Percentiles rank a stretch among this genome's conserved stretches.
These are phyloP conservation scores for Hypsopygia costalis DNA, from an alignment of 2,888 invertebrate genomes.

Conservation along the genomic window DNA sequence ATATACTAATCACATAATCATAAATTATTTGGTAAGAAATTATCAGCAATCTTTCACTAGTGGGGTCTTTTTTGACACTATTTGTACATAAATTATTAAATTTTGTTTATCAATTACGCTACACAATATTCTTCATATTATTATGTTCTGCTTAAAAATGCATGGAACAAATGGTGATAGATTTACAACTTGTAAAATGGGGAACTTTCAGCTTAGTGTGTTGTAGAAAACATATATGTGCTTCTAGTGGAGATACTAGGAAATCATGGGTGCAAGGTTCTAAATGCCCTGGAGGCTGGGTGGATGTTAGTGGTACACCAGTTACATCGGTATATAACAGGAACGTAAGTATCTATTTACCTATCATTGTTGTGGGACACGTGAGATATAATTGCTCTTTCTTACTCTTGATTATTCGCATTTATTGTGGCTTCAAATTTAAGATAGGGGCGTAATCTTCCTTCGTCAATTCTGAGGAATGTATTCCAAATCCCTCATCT, in stretches of 20 bases:
- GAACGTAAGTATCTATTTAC: slow-evolving; percentile 58
- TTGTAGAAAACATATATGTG: slow-evolving; percentile 67
- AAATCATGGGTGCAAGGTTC: slow-evolving; percentile 54
- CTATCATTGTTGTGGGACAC: slow-evolving; percentile 70
- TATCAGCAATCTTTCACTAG: too few relatives aligned
- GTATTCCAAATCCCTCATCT: not conserved
- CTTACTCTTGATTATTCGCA: slow-evolving; percentile 56
- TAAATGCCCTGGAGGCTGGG: slow-evolving; percentile 40
- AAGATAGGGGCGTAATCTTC: too few relatives aligned
- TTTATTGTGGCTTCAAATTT: slow-evolving; percentile 52
- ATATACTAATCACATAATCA: too few relatives aligned
- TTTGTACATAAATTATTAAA: not conserved
- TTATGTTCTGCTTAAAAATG: slow-evolving; percentile 54
- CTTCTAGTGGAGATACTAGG: slow-evolving; percentile 31
- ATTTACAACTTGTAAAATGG: slow-evolving; percentile 43
- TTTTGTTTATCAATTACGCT: not conserved
- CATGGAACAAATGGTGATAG: slow-evolving; percentile 70
- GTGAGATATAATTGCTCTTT: slow-evolving; percentile 45
- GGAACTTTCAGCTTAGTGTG: slow-evolving; percentile 65
- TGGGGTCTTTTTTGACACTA: not conserved
- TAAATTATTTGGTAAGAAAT: too few relatives aligned
- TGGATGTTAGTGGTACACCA: slow-evolving; percentile 44
- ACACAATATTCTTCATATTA: not conserved
- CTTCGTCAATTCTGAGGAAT: slow-evolving; percentile 17
- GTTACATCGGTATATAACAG: slow-evolving; percentile 38